A percentile compares a stretch with the other conserved stretches of the same genome.
Conservation (phyloP, 2,888 invertebrate species). For the Drosophila pseudotalamancana region DNA sequence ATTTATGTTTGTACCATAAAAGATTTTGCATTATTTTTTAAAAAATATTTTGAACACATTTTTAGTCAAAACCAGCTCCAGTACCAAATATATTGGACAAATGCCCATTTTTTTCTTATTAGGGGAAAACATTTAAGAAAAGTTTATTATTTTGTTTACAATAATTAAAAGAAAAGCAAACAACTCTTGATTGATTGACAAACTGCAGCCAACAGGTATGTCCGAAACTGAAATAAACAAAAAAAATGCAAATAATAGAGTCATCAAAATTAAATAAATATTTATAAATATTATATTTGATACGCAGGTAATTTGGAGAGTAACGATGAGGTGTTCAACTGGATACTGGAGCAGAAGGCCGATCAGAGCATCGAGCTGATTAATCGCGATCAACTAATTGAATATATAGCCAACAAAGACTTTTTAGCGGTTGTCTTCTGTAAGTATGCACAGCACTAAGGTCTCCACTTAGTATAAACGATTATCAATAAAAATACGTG, state of each 20-base stretch:
- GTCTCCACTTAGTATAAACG: slow-evolving; percentile 43
- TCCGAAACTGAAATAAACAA: slow-evolving; percentile 25
- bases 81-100: slow-evolving; percentile 15
- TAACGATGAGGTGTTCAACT: slow-evolving; percentile 93
- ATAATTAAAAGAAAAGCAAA: slow-evolving; percentile 13
- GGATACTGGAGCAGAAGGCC: slow-evolving; percentile 96
- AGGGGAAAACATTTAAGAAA: slow-evolving; percentile 3
- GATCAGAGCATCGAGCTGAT: slow-evolving; percentile 96
- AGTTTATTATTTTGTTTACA: slow-evolving; percentile 6
- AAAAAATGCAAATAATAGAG: background rate
- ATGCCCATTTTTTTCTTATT: slow-evolving; percentile 10
- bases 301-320: slow-evolving; percentile 89
- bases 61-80: slow-evolving; percentile 30
- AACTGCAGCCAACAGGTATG: slow-evolving; percentile 83
- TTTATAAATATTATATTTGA: slow-evolving; percentile 18
- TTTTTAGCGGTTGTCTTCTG: slow-evolving; percentile 96
- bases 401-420: slow-evolving; percentile 94
- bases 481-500: slow-evolving; percentile 15
- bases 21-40: slow-evolving; percentile 43
- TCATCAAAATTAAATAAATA: background rate
- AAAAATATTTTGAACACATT: slow-evolving; percentile 20
- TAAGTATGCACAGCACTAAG: slow-evolving; percentile 86
- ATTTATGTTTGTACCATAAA: slow-evolving; percentile 12
- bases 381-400: slow-evolving; percentile 91
- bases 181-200: slow-evolving; percentile 75